phyloP scores from a whole-genome alignment of 2,888 invertebrate species.

The Sympetrum striolatum region DNA sequence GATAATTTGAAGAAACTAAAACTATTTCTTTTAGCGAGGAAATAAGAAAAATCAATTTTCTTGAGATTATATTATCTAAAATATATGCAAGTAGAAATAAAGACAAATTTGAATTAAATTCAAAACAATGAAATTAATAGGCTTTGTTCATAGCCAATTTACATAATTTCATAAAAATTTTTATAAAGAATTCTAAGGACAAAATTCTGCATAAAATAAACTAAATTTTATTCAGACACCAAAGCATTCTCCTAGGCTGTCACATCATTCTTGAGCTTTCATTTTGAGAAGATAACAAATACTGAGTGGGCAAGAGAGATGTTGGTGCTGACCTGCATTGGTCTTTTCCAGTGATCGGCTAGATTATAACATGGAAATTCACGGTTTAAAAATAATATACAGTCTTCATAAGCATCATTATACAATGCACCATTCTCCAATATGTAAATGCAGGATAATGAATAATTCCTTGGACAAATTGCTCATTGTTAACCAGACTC shows the following conservation, averaged over 20 bases:
- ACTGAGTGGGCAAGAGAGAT: constrained; percentile 42
- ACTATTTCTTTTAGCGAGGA: neutral
- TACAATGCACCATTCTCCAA: constrained; percentile 43
- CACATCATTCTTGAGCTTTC: constrained; percentile 42
- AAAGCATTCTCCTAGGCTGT: constrained; percentile 37
- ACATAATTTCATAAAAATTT: constrained; percentile 23
- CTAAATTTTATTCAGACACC: constrained; percentile 28
- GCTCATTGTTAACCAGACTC: constrained; percentile 35
- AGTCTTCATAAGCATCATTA: constrained; percentile 42
- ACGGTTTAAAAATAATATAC: constrained; percentile 39
- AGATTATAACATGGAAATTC: constrained; percentile 25
- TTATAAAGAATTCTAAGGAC: constrained; percentile 24
- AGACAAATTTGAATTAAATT: constrained; percentile 9
- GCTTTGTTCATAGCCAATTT: constrained; percentile 35
- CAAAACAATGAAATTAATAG: constrained; percentile 17
- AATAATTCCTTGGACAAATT: constrained; percentile 42
- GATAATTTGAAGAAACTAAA: constrained; percentile 12
- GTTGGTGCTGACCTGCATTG: constrained; percentile 32
- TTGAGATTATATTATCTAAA: neutral
- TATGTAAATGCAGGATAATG: constrained; percentile 42
- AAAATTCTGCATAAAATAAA: constrained; percentile 33
- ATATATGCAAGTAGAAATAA: constrained; percentile 3
- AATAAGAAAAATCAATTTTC: neutral
- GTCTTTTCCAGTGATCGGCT: constrained; percentile 31
- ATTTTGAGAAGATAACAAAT: constrained; percentile 45